Evolutionary conservation across 2,113 vertebrate species (phyloP).

Genomic region (Alligator sinensis): DNA sequence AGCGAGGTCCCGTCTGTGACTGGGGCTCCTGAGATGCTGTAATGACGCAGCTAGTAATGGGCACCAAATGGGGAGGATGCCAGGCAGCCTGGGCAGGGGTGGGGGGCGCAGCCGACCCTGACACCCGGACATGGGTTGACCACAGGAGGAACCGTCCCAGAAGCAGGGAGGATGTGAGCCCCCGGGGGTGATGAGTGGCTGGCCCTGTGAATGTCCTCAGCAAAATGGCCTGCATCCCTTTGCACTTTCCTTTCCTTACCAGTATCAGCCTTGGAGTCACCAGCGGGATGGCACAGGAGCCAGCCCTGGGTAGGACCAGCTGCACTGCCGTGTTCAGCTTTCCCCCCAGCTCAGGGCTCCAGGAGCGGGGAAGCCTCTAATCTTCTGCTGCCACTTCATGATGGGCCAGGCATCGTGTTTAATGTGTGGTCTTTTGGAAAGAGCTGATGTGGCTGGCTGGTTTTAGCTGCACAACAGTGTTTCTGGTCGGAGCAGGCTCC

Average conservation of each 20-base stretch:
- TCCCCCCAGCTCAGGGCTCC: neutral
- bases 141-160: too few relatives aligned
- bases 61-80: too few relatives aligned
- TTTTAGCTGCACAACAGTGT: neutral
- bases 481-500: neutral
- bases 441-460: too few relatives aligned
- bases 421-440: too few relatives aligned
- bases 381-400: neutral
- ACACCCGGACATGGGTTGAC: too few relatives aligned
- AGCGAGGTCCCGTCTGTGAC: too few relatives aligned
- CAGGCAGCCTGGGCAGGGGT: too few relatives aligned
- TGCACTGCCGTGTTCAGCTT: neutral
- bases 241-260: neutral
- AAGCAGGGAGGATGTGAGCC: too few relatives aligned
- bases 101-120: neutral
- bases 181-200: too few relatives aligned
- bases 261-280: accelerated
- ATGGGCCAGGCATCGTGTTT: too few relatives aligned
- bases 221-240: neutral
- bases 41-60: too few relatives aligned
- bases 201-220: neutral
- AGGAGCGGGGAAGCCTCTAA: neutral
- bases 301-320: neutral
- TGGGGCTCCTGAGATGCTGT: too few relatives aligned
- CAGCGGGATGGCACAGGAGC: neutral